Evolutionary conservation across 2,888 invertebrate species (phyloP), one percentile per base, ranked within the genome.

Genomic region (Teinopalpus imperialis): DNA sequence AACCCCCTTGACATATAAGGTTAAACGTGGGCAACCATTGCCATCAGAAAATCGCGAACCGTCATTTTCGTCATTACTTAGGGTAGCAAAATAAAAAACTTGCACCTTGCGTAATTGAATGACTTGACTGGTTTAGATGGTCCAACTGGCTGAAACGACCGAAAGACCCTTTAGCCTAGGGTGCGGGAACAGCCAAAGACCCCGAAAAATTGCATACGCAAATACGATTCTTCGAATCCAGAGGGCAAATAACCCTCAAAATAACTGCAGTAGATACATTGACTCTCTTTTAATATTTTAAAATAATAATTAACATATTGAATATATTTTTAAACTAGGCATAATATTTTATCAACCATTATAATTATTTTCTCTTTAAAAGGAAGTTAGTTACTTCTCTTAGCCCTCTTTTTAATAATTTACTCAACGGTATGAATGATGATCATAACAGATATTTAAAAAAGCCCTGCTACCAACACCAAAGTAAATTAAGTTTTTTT

Each of bases 201-300:
- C 46, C 37, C 36, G 49, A 39, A 29, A 13, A 37, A 37, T 12
- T 43, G 37, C 37, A 37, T 26, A 16, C 18, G 32, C 42, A 39
- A 34, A 14, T 23, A 20, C 35, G 42, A 36, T 42, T 42, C 47
- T 42, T 36, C 42, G 42, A 23, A 42, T 36, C 42, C 36, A 47
- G 55, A 47, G 52, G 55, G 49, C 29, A 55, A 56, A 62, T 56
- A 53, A 48, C 45, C 34, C 27, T 45, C 27, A 40, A 60, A 63
- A 48, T 58, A 66, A 71, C 74, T 74, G 75, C n/a, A 56, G 76
- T 75, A 77, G 75, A 74, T 64, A 12, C 59, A 59, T 67, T 65
- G 75, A 76, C 75, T 74, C 66, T 55, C 64, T 66, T 70, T 72
- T 69, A 52, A 3, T 16, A 8, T 12, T 24, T 10, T 6, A 34